phyloP scores from a whole-genome alignment of 92 coral and sea anemone species.

The Blastomussa wellsi region DNA sequence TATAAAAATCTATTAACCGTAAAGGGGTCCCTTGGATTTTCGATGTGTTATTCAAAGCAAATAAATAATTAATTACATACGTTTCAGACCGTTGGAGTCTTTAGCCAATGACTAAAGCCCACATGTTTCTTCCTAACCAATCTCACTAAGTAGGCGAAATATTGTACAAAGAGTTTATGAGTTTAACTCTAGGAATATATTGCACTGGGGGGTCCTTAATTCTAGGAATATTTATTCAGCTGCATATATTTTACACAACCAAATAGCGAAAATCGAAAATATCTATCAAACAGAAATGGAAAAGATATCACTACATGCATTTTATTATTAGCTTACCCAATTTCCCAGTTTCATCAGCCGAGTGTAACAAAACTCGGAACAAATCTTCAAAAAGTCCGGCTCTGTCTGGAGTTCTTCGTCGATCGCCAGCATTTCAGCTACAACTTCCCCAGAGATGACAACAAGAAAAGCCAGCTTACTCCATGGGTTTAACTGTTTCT shows the following conservation, averaged over 20 bases:
- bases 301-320: not conserved
- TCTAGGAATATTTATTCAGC: not conserved
- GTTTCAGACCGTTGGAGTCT: too few relatives aligned
- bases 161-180: too few relatives aligned
- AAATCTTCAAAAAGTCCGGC: constrained; percentile 1
- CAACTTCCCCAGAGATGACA: constrained; percentile 17
- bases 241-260: not conserved
- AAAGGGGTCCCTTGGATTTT: too few relatives aligned
- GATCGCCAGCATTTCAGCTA: not conserved
- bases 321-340: not conserved
- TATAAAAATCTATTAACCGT: too few relatives aligned
- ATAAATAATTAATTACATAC: too few relatives aligned
- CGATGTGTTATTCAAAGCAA: too few relatives aligned
- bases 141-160: too few relatives aligned
- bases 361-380: not conserved
- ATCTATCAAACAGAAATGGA: not conserved
- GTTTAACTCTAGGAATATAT: too few relatives aligned
- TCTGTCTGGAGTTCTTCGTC: not conserved
- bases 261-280: not conserved
- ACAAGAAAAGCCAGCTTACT: constrained; percentile 1
- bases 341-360: not conserved
- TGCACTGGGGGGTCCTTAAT: too few relatives aligned
- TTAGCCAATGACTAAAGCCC: too few relatives aligned
- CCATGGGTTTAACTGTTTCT: not conserved
- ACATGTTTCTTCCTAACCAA: too few relatives aligned